Percentiles rank a stretch among this genome's conserved stretches.
Evolutionary conservation across 2,113 vertebrate species (phyloP).

Genomic region (Microtus montanus): DNA sequence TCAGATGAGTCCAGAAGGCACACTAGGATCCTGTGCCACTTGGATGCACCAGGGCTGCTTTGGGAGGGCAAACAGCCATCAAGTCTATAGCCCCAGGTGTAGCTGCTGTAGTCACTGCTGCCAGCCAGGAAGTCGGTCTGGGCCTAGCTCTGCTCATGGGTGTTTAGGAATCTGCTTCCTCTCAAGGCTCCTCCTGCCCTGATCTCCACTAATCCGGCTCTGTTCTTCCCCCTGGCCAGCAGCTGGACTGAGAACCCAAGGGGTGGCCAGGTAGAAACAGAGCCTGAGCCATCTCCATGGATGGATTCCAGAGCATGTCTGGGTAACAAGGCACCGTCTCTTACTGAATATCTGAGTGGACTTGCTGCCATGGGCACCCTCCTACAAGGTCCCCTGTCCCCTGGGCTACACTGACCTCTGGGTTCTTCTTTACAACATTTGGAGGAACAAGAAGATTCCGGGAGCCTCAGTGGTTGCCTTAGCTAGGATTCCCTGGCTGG

Average conservation of each 20-base stretch:
- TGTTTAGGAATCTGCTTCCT: not conserved
- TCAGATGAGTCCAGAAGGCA: not conserved
- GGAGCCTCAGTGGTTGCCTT: too few relatives aligned
- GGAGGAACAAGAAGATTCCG: not conserved
- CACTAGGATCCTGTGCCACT: not conserved
- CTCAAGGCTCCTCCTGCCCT: not conserved
- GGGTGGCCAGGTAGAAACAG: fast-evolving
- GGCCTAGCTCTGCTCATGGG: not conserved
- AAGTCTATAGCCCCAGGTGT: too few relatives aligned
- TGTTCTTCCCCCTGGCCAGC: too few relatives aligned
- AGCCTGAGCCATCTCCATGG: not conserved
- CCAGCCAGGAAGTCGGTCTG: not conserved
- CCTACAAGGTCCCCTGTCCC: not conserved
- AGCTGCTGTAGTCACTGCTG: too few relatives aligned
- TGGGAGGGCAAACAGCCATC: not conserved
- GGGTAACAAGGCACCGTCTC: not conserved
- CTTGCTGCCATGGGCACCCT: not conserved
- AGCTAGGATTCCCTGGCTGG: not conserved
- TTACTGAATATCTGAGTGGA: not conserved
- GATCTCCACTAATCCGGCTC: not conserved
- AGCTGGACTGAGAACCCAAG: fast-evolving
- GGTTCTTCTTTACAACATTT: not conserved
- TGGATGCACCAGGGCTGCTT: too few relatives aligned
- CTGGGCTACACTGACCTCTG: not conserved
- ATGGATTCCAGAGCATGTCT: fast-evolving